A percentile compares a stretch with the other conserved stretches of the same genome.
phyloP scores from a whole-genome alignment of 2,797 vertebrate genomes.

The Acridotheres tristis region DNA sequence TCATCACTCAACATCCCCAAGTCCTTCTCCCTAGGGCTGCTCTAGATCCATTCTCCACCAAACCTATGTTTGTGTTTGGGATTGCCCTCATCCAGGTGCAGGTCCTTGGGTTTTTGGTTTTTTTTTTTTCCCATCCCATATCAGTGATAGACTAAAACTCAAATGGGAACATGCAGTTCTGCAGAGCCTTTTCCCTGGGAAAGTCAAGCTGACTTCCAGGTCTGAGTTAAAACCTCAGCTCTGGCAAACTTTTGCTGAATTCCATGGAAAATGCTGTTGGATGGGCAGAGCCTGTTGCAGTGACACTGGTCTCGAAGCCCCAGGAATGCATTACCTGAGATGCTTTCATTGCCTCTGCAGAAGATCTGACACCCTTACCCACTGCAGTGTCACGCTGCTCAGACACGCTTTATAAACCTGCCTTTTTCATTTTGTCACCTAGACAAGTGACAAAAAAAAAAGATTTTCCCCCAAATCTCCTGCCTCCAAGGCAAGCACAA shows the following conservation, averaged over 20 bases:
- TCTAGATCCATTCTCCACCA: not conserved
- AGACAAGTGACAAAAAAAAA: rapidly evolving
- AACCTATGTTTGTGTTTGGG: not conserved
- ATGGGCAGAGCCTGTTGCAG: rapidly evolving
- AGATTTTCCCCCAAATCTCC: rapidly evolving
- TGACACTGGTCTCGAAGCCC: not conserved
- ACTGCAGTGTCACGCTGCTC: rapidly evolving
- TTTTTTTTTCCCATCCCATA: not conserved
- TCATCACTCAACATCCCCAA: not conserved
- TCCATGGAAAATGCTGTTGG: not conserved
- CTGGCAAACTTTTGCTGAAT: not conserved
- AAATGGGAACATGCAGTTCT: rapidly evolving
- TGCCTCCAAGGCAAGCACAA: not conserved
- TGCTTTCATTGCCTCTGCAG: not conserved
- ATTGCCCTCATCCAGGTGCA: not conserved
- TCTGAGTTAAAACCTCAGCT: not conserved
- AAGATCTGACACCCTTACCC: not conserved
- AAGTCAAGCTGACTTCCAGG: not conserved
- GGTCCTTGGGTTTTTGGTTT: not conserved
- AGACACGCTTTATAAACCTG: rapidly evolving
- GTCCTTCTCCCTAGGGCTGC: not conserved
- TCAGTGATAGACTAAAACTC: not conserved
- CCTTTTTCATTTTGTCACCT: not conserved
- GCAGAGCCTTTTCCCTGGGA: not conserved
- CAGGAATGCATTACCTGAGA: not conserved